Base-by-base conservation (phyloP, 2,888 invertebrate genomes). In the Tetropium fuscum region DNA sequence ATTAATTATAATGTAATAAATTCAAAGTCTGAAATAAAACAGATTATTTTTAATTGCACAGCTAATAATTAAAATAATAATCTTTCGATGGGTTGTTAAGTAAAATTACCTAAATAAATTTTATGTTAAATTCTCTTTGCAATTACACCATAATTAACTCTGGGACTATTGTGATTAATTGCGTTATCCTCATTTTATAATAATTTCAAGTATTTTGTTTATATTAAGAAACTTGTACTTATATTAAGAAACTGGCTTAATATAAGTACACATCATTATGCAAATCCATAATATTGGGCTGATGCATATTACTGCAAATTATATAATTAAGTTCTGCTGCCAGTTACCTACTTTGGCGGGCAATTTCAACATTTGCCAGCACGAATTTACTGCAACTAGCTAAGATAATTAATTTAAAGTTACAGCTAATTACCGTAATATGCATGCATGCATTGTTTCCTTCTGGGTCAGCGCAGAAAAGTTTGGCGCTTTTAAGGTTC, bases 11-110 rank as follows among this genome's bases (percentile, higher is more conserved):
- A 67, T 64, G 69, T 71, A 70, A 74, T 73, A 73, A 73, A 72
- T 73, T 68, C 68, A 66, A 69, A 64, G 45, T 69, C 65, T 58
- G 66, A 71, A 73, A 72, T 71, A 66, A 66, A 68, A 70, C 63
- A 68, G 70, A 64, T 63, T 71, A 69, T 70, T 72, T 73, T 73
- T 76, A 76, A 76, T 76, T 76, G 73, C 65, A 69, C 68, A 65
- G 62, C 68, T 66, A 70, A 74, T 77, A 74, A 76, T 76, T 76
- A 74, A 75, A 74, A 74, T 74, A 74, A 74, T 74, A 70, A 69
- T 71, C 67, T 63, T 64, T 63, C n/a, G n/a, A n/a, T 64, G 63
- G 68, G 71, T 75, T 71, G 75, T 75, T 74, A 73, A 73, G 67
- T 65, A 60, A 71, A 73, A 75, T 72, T 72, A 74, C 72, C 73